These are phyloP conservation scores for Tetragnatha montana DNA, from an alignment of 2,888 invertebrate species.

Conservation along the genomic window DNA sequence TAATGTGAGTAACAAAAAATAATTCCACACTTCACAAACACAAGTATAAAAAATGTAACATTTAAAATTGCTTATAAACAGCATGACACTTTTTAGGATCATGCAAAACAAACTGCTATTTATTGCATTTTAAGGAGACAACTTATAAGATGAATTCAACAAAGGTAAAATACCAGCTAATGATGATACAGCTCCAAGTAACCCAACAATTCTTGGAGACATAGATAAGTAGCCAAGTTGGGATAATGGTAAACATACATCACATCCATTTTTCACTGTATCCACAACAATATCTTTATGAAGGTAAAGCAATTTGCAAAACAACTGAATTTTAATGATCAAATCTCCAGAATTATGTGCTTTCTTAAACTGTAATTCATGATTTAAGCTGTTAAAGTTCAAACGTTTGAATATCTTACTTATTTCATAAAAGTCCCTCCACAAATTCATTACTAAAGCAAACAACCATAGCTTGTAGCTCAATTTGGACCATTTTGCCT, in stretches of 20 bases:
- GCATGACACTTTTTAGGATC: not conserved
- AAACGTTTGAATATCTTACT: slow-evolving; percentile 58
- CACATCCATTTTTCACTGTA: slow-evolving; percentile 89
- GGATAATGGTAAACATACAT: slow-evolving; percentile 89
- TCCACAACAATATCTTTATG: slow-evolving; percentile 86
- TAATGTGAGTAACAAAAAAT: not conserved
- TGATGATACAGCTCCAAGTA: slow-evolving; percentile 88
- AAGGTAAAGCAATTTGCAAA: slow-evolving; percentile 72
- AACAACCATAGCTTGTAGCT: slow-evolving; percentile 86
- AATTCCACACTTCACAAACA: not conserved
- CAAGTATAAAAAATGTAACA: not conserved
- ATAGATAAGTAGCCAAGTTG: slow-evolving; percentile 86
- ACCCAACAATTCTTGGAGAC: slow-evolving; percentile 86
- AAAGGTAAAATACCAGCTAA: slow-evolving; percentile 86
- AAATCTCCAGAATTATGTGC: slow-evolving; percentile 71
- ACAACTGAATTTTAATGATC: slow-evolving; percentile 29
- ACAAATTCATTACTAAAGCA: slow-evolving; percentile 86
- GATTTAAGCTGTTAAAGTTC: slow-evolving; percentile 30
- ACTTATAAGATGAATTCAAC: slow-evolving; percentile 86
- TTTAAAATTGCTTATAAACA: not conserved
- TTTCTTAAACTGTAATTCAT: slow-evolving; percentile 39
- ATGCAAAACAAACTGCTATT: not conserved
- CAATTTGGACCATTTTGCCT: slow-evolving; percentile 84
- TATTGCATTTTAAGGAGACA: slow-evolving; percentile 75
- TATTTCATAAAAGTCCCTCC: slow-evolving; percentile 91